Percentiles rank a stretch among this genome's conserved stretches.
These are phyloP conservation scores for Thereuonema tuberculata DNA, from an alignment of 1,140 invertebrate species.

Conservation along the genomic window DNA sequence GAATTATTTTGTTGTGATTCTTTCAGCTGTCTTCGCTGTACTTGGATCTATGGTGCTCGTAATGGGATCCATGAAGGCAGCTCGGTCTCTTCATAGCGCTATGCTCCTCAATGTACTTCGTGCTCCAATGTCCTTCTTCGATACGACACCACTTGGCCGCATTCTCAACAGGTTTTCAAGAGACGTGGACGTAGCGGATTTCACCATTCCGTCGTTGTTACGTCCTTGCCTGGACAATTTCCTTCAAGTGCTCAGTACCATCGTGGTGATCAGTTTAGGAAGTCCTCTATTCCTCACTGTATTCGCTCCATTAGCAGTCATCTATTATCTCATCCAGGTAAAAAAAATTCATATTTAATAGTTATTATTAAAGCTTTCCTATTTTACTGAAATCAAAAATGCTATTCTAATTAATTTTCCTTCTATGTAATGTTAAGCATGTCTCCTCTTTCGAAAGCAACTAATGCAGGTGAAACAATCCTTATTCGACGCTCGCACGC, in stretches of 20 bases:
- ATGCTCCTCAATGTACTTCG: conserved; percentile 61
- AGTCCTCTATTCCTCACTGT: conserved; percentile 24
- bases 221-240: conserved; percentile 20
- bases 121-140: conserved; percentile 46
- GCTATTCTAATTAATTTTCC: too few species aligned
- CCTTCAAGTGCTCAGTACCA: conserved; percentile 22
- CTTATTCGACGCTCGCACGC: too few species aligned
- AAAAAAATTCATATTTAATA: too few species aligned
- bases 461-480: too few species aligned
- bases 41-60: background rate
- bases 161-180: conserved; percentile 37
- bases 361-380: too few species aligned
- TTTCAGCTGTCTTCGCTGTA: background rate
- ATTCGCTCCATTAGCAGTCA: conserved; percentile 29
- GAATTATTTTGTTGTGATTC: too few species aligned
- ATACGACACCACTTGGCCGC: conserved; percentile 33
- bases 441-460: too few species aligned
- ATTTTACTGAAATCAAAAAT: too few species aligned
- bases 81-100: conserved; percentile 52
- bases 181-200: conserved; percentile 38
- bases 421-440: too few species aligned
- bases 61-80: conserved; percentile 49
- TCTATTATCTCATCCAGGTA: conserved; percentile 38
- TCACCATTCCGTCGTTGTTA: conserved; percentile 11
- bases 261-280: conserved; percentile 23